These are phyloP conservation scores for Apotomis turbidana DNA, from an alignment of 2,888 invertebrate species.

Conservation along the genomic window DNA sequence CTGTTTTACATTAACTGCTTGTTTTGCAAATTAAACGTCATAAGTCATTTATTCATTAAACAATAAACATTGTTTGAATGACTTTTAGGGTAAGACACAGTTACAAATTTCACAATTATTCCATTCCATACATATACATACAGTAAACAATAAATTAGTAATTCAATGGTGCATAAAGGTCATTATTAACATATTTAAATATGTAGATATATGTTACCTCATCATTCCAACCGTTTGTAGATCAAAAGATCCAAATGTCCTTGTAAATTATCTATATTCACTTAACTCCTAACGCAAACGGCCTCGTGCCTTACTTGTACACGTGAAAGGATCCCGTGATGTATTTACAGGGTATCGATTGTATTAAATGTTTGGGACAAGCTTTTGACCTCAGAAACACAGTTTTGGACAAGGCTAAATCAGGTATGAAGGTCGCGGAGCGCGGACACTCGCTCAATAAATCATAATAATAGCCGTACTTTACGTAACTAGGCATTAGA, in stretches of 20 bases:
- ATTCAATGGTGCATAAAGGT: not conserved
- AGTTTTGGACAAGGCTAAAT: slow-evolving; percentile 35
- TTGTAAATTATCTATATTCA: slow-evolving; percentile 11
- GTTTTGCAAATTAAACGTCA: too few species aligned
- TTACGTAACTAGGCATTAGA: slow-evolving; percentile 33
- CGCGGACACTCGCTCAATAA: slow-evolving; percentile 23
- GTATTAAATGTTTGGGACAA: slow-evolving; percentile 29
- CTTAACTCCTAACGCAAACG: slow-evolving; percentile 1
- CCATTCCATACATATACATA: too few species aligned
- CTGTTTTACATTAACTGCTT: too few species aligned
- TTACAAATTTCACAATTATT: too few species aligned
- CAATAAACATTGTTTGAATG: too few species aligned
- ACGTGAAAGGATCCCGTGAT: slow-evolving; percentile 21
- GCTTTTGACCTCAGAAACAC: slow-evolving; percentile 36
- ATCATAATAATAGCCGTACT: slow-evolving; percentile 26
- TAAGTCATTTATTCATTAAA: too few species aligned
- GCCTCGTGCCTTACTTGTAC: slow-evolving; percentile 25
- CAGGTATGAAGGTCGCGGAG: slow-evolving; percentile 29
- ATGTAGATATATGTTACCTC: not conserved
- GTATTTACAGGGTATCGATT: slow-evolving; percentile 31
- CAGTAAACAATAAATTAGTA: too few species aligned
- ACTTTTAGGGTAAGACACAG: too few species aligned
- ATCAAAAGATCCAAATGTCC: not conserved
- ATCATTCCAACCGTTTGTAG: not conserved
- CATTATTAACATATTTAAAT: slow-evolving; percentile 11